Conservation (phyloP, 2,797 vertebrate genomes). For the Sebastiscus albofasciatus region DNA sequence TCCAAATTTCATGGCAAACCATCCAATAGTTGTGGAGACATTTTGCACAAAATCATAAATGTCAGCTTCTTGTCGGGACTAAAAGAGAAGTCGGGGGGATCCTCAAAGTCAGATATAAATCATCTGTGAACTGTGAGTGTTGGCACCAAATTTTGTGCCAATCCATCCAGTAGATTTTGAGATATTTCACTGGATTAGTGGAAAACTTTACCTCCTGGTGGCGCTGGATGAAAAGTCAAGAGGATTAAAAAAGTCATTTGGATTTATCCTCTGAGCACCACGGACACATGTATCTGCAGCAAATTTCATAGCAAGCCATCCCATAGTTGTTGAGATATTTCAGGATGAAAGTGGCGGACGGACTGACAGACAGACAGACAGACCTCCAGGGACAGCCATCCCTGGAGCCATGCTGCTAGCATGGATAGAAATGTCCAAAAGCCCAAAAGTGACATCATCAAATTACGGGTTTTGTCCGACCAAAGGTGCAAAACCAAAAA, state of each 20-base stretch:
- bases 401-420: background rate
- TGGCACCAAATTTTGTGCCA: background rate
- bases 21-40: background rate
- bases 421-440: background rate
- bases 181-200: background rate
- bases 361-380: background rate
- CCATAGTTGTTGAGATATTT: background rate
- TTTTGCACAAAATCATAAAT: background rate
- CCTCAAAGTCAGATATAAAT: background rate
- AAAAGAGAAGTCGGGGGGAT: background rate
- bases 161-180: background rate
- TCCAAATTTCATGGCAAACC: background rate
- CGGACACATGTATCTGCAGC: background rate
- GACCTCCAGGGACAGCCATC: background rate
- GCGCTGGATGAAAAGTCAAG: background rate
- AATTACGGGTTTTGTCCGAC: background rate
- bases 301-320: background rate
- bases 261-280: background rate
- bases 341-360: background rate
- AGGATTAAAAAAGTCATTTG: background rate
- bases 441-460: background rate
- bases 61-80: background rate
- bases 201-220: background rate
- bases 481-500: background rate
- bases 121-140: too few relatives aligned